A percentile compares a stretch with the other conserved stretches of the same genome.
Conservation (phyloP, 2,888 invertebrate genomes). For the Cephus runcator region DNA sequence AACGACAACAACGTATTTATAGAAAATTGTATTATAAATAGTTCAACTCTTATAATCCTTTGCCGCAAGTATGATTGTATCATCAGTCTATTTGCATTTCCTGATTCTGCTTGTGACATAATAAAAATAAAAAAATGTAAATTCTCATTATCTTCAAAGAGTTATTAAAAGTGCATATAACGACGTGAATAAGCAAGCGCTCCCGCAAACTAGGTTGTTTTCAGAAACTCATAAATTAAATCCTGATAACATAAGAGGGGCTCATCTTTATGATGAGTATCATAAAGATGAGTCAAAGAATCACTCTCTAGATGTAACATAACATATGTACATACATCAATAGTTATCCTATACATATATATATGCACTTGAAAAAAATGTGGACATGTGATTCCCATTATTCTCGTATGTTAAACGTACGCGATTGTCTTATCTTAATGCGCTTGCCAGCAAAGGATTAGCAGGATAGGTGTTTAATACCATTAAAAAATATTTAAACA, state of each 20-base stretch:
- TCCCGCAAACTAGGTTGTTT: not conserved
- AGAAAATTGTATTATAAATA: not conserved
- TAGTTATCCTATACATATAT: not conserved
- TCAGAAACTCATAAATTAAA: not conserved
- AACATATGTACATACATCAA: not conserved
- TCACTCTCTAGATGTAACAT: not conserved
- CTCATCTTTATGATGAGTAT: not conserved
- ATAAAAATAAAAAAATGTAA: not conserved
- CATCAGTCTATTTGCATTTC: not conserved
- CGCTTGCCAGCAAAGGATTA: conserved; percentile 13
- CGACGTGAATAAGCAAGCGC: not conserved
- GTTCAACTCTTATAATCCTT: not conserved
- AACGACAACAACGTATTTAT: not conserved
- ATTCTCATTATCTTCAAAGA: not conserved
- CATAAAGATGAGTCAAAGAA: not conserved
- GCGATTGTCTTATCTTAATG: conserved; percentile 13
- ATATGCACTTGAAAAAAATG: not conserved
- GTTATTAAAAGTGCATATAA: not conserved
- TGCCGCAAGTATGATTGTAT: not conserved
- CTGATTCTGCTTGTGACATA: not conserved
- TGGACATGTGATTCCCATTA: not conserved
- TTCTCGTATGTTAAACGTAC: not conserved
- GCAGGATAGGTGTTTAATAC: not conserved
- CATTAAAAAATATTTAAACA: conserved; percentile 7
- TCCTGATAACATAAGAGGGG: not conserved